phyloP scores from a whole-genome alignment of 2,888 invertebrate genomes.

The Agriopis aurantiaria region DNA sequence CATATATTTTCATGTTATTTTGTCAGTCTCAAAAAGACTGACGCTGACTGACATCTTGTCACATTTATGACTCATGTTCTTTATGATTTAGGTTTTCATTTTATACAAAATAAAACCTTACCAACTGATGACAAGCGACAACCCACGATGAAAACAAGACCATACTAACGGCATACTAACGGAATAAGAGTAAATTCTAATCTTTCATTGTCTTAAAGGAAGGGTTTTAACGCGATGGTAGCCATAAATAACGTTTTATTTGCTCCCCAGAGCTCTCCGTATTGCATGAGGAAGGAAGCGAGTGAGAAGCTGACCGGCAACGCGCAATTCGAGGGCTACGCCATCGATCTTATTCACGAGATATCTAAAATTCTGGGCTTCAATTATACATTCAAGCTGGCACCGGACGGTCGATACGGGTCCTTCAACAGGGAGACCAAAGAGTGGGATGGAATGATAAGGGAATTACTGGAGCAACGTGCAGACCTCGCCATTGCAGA shows the following conservation, averaged over 20 bases:
- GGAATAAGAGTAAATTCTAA: not conserved
- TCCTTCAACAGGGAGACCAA: slow-evolving; percentile 93
- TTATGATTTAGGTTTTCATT: too few species aligned
- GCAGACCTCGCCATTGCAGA: slow-evolving; percentile 99
- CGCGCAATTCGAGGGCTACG: slow-evolving; percentile 97
- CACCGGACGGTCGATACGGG: slow-evolving; percentile 95
- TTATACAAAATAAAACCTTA: too few species aligned
- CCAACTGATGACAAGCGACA: too few species aligned
- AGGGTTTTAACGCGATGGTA: slow-evolving; percentile 10
- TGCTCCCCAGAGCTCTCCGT: slow-evolving; percentile 94
- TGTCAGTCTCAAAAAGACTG: not conserved
- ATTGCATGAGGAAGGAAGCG: slow-evolving; percentile 97
- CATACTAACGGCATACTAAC: not conserved
- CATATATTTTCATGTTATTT: not conserved
- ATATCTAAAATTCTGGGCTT: slow-evolving; percentile 95
- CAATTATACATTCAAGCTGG: slow-evolving; percentile 94
- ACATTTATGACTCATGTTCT: not conserved
- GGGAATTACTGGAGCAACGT: slow-evolving; percentile 94
- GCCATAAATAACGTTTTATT: slow-evolving; percentile 53
- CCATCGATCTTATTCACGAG: slow-evolving; percentile 96
- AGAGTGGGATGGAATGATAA: slow-evolving; percentile 97
- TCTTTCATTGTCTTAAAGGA: slow-evolving; percentile 15
- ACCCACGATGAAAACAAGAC: not conserved
- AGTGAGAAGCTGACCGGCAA: slow-evolving; percentile 94
- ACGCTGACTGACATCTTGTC: not conserved